Percentiles rank a stretch among this genome's conserved stretches.
phyloP scores from a whole-genome alignment of 2,888 invertebrate species.

The Onthophagus sagittarius region DNA sequence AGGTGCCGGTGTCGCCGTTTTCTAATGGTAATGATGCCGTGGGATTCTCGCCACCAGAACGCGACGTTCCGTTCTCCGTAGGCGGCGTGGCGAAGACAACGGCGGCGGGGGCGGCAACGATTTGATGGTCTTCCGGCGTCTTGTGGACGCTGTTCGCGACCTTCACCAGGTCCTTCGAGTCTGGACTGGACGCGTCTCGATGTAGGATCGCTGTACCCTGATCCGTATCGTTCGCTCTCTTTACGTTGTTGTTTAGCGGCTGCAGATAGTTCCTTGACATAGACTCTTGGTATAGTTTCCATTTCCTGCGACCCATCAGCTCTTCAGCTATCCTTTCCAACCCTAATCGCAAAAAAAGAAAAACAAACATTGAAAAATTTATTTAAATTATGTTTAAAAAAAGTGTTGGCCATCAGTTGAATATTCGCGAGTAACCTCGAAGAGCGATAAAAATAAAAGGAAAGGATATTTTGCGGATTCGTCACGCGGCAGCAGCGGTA shows the following conservation, averaged over 20 bases:
- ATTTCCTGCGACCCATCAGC: constrained; percentile 96
- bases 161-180: constrained; percentile 24
- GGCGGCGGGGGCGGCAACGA: constrained; percentile 21
- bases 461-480: not conserved
- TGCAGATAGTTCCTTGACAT: constrained; percentile 50
- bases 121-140: constrained; percentile 18
- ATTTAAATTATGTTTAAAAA: not conserved
- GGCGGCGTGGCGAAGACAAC: constrained; percentile 11
- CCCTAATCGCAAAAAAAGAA: constrained; percentile 56
- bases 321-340: constrained; percentile 95
- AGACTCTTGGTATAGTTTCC: constrained; percentile 87
- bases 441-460: not conserved
- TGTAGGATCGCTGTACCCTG: constrained; percentile 24
- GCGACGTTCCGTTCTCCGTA: constrained; percentile 24
- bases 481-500: not conserved
- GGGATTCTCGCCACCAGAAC: constrained; percentile 22
- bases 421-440: not conserved
- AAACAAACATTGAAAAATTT: not conserved
- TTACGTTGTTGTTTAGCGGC: constrained; percentile 49
- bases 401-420: not conserved
- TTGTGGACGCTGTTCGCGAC: constrained; percentile 23
- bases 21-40: constrained; percentile 26
- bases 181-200: constrained; percentile 19
- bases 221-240: constrained; percentile 35
- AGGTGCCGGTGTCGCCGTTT: constrained; percentile 33